Evolutionary conservation across 2,888 invertebrate species (phyloP).

Genomic region (Silvanus unidentatus): DNA sequence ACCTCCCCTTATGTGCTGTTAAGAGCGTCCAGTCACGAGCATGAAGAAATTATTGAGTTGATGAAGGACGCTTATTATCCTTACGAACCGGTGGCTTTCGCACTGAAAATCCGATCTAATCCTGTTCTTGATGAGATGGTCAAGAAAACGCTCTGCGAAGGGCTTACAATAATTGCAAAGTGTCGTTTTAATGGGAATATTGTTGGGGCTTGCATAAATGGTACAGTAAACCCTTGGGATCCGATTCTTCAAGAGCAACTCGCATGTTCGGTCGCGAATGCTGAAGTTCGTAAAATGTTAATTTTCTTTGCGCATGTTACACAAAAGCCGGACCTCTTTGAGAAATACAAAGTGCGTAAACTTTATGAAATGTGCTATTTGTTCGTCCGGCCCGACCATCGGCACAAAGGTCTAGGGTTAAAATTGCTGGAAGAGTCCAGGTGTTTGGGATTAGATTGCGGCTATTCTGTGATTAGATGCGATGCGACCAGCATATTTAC

Average conservation of each 20-base stretch:
- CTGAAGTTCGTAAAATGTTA: conserved; percentile 46
- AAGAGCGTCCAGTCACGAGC: conserved; percentile 44
- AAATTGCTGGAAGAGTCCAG: conserved; percentile 43
- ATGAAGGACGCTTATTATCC: conserved; percentile 51
- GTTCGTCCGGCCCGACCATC: conserved; percentile 48
- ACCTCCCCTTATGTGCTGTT: conserved; percentile 36
- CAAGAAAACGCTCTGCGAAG: conserved; percentile 36
- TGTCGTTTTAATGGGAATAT: conserved; percentile 40
- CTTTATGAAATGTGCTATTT: conserved; percentile 52
- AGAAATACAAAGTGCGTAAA: conserved; percentile 44
- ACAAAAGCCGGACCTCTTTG: conserved; percentile 47
- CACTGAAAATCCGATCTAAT: conserved; percentile 46
- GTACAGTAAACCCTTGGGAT: conserved; percentile 50
- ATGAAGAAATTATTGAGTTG: conserved; percentile 46
- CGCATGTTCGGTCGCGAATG: conserved; percentile 46
- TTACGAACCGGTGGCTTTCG: conserved; percentile 50
- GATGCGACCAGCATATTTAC: conserved; percentile 48
- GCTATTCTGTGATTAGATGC: conserved; percentile 47
- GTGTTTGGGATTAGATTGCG: conserved; percentile 46
- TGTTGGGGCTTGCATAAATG: conserved; percentile 49
- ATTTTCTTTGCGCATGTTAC: conserved; percentile 52
- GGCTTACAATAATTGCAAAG: conserved; percentile 33
- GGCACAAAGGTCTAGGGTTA: conserved; percentile 48
- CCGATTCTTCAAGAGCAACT: conserved; percentile 50
- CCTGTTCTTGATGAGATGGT: conserved; percentile 27